Base-by-base conservation (phyloP, 2,113 vertebrate genomes). In the Andinoacara biseriatus region DNA sequence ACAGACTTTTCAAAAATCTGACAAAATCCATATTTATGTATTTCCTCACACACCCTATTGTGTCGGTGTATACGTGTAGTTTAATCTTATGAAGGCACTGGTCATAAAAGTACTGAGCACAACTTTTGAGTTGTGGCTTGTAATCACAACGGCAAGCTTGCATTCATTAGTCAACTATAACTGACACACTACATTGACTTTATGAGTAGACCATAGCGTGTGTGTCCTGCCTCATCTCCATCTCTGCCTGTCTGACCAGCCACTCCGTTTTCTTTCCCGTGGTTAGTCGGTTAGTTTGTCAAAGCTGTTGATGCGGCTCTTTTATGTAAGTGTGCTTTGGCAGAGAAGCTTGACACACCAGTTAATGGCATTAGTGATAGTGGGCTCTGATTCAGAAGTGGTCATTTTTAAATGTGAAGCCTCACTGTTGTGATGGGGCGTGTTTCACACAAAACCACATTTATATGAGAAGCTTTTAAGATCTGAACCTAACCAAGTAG, bases 161-260 rank as follows among this genome's bases (percentile, higher is more conserved):
- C 18, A 72, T 72, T 54, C 18, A 72, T 72, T 52, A 54, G 67
- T 52, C 26, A 72, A 72, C 10, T 31, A 33, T 72, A 72, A 72
- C 43, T 31, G 65, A 72, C 43, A 69, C 17, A 49, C 43, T 52
- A 72, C 65, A 52, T 72, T 72, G 67, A 72, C 26, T 72, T 72
- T 20, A 31, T 72, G 67, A 72, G 13, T 31, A 31, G 67, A 52
- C 52, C 26, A 6, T 6, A 7, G 5, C 18, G 17, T 18, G 49
- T 18, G 17, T 7, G 14, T 52, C 67, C 43, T 52, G 67, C 67
- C 46, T 52, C 49, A 52, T 17, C 49, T 72, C 65, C 46, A 52
- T 72, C 26, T 10, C 65, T 72, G 46, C 17, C 67, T 72, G 26
- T 54, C 46, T 33, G 46, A 54, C 46, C 65, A 31, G 52, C 43